phyloP scores from a whole-genome alignment of 2,113 vertebrate species.

The Brevimyrus niger region DNA sequence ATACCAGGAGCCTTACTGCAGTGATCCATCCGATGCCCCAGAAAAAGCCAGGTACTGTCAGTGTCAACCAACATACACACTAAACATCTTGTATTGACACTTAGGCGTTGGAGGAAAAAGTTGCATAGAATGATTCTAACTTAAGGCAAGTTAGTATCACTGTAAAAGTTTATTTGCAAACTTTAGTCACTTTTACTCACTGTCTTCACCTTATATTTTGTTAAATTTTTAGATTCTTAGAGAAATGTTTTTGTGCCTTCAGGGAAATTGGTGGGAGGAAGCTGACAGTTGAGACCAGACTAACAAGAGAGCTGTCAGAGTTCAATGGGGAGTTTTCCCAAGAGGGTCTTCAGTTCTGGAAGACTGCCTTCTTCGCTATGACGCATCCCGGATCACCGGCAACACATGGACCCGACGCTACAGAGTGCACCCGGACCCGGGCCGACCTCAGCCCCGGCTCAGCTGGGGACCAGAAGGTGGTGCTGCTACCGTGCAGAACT shows the following conservation, averaged over 20 bases:
- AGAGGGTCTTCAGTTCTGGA: conserved; percentile 91
- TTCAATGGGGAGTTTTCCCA: conserved; percentile 86
- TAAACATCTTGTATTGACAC: not conserved
- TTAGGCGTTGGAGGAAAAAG: not conserved
- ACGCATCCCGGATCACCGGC: conserved; percentile 67
- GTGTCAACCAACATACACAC: not conserved
- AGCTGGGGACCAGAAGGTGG: conserved; percentile 75
- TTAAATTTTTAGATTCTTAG: not conserved
- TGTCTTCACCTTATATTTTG: not conserved
- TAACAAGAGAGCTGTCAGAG: conserved; percentile 77
- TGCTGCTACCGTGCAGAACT: conserved; percentile 89
- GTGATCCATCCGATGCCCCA: conserved; percentile 88
- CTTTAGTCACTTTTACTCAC: not conserved
- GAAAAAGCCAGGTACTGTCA: conserved; percentile 79
- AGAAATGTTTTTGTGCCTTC: conserved; percentile 6
- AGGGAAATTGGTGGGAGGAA: conserved; percentile 87
- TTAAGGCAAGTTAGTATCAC: not conserved
- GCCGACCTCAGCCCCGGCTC: conserved; percentile 49
- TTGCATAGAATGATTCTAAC: not conserved
- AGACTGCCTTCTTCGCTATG: conserved; percentile 91
- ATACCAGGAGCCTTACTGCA: conserved; percentile 94
- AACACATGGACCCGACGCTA: conserved; percentile 39
- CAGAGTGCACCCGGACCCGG: conserved; percentile 45
- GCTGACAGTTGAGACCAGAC: conserved; percentile 77
- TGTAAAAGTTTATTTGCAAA: not conserved